Percentiles rank a stretch among this genome's conserved stretches.
Conservation (phyloP, 2,797 vertebrate species). For the Spatula clypeata region DNA sequence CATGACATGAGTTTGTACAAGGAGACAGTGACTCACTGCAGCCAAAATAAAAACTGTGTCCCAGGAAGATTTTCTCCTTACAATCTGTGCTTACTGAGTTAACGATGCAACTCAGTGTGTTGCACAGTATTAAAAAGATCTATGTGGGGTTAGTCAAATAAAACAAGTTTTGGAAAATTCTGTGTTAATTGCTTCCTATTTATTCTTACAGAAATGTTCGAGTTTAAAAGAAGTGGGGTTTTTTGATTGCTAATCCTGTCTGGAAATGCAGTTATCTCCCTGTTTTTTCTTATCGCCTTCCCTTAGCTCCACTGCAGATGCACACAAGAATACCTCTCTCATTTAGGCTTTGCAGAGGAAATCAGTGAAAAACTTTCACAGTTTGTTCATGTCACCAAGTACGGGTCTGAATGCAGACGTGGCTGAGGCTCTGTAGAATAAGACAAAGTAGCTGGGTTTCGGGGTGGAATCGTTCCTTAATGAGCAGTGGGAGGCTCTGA, state of each 20-base stretch:
- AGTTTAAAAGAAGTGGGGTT: neutral
- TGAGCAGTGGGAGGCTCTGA: neutral
- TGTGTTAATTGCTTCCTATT: neutral
- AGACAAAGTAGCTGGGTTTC: neutral
- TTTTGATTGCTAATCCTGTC: neutral
- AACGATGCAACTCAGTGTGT: neutral
- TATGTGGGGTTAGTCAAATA: neutral
- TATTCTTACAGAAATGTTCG: neutral
- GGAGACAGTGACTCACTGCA: neutral
- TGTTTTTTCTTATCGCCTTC: neutral
- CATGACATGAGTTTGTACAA: neutral
- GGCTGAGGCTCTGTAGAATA: neutral
- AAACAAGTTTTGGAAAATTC: neutral
- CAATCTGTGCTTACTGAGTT: neutral
- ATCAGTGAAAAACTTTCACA: neutral
- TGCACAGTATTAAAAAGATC: neutral
- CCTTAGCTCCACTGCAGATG: neutral
- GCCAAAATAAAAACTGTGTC: neutral
- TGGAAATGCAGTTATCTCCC: neutral
- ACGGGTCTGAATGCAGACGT: neutral
- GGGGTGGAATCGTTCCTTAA: neutral
- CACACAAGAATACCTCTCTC: neutral
- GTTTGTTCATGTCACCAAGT: neutral
- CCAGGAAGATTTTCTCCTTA: neutral
- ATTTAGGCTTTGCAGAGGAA: neutral